A percentile compares a stretch with the other conserved stretches of the same genome.
phyloP scores from a whole-genome alignment of 2,888 invertebrate species.

The Drosophila phalerata region DNA sequence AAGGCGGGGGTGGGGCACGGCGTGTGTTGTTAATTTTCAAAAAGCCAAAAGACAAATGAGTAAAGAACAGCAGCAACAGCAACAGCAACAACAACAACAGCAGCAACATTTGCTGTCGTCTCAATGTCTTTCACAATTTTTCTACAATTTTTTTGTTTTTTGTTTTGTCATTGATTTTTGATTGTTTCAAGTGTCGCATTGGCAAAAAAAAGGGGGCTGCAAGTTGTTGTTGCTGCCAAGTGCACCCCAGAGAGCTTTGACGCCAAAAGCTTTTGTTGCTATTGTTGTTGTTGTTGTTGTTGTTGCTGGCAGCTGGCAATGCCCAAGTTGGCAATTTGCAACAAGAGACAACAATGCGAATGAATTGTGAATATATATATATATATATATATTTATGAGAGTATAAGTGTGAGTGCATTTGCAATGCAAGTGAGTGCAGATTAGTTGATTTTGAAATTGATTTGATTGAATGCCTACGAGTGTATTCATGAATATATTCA shows the following conservation, averaged over 20 bases:
- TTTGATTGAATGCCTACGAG: constrained; percentile 10
- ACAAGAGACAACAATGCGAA: constrained; percentile 69
- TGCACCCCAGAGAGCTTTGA: constrained; percentile 79
- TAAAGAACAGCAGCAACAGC: constrained; percentile 65
- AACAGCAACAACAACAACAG: constrained; percentile 5
- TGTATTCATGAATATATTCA: constrained; percentile 8
- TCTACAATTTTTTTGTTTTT: constrained; percentile 20
- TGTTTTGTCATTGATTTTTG: constrained; percentile 75
- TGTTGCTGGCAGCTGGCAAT: constrained; percentile 56
- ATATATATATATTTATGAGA: neutral
- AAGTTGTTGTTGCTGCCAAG: constrained; percentile 57
- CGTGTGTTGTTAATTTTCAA: constrained; percentile 76
- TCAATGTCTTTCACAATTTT: constrained; percentile 62
- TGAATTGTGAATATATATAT: constrained; percentile 4
- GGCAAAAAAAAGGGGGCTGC: constrained; percentile 22
- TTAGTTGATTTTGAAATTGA: constrained; percentile 27
- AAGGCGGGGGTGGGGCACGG: neutral
- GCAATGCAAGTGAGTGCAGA: constrained; percentile 23
- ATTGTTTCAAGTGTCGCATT: constrained; percentile 76
- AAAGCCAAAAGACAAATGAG: constrained; percentile 81
- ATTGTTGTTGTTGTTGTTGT: constrained; percentile 20
- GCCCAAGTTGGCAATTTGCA: constrained; percentile 80
- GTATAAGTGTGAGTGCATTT: constrained; percentile 25
- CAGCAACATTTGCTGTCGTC: constrained; percentile 50
- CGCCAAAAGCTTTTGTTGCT: constrained; percentile 69